These are phyloP conservation scores for Crambe crambe DNA, from an alignment of 37 sponge, comb jelly and placozoan species.

Conservation along the genomic window DNA sequence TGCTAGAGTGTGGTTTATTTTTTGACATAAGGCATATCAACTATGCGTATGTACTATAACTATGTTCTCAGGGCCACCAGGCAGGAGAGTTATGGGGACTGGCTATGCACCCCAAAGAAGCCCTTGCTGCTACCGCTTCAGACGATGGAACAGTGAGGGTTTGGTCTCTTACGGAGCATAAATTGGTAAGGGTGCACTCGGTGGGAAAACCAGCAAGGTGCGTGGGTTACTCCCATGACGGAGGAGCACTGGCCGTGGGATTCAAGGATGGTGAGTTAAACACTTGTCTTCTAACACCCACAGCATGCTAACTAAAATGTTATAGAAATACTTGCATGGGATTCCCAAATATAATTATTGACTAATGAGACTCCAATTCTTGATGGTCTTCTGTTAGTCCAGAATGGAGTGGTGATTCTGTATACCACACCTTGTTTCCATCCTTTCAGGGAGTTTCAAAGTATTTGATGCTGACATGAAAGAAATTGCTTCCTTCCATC, in stretches of 20 bases:
- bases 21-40: no score
- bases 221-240: constrained; percentile 85
- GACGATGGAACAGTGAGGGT: constrained; percentile 88
- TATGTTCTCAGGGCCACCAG: constrained; percentile 71
- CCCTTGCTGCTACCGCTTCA: constrained; percentile 73
- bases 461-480: constrained; percentile 62
- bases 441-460: constrained; percentile 47
- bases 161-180: constrained; percentile 75
- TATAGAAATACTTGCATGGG: no score
- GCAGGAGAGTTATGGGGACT: constrained; percentile 97
- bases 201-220: constrained; percentile 66
- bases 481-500: constrained; percentile 66
- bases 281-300: background rate
- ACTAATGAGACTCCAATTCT: no score
- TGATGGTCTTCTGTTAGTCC: no score
- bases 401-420: no score
- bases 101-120: constrained; percentile 72
- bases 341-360: no score
- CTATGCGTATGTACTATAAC: background rate
- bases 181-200: constrained; percentile 23
- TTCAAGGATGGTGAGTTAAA: constrained; percentile 64
- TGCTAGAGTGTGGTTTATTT: no score
- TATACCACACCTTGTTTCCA: no score
- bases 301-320: no score
- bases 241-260: constrained; percentile 79